Evolutionary conservation across 2,113 vertebrate species (phyloP), one percentile per base, ranked within the genome.

Genomic region (Boleophthalmus pectinirostris): DNA sequence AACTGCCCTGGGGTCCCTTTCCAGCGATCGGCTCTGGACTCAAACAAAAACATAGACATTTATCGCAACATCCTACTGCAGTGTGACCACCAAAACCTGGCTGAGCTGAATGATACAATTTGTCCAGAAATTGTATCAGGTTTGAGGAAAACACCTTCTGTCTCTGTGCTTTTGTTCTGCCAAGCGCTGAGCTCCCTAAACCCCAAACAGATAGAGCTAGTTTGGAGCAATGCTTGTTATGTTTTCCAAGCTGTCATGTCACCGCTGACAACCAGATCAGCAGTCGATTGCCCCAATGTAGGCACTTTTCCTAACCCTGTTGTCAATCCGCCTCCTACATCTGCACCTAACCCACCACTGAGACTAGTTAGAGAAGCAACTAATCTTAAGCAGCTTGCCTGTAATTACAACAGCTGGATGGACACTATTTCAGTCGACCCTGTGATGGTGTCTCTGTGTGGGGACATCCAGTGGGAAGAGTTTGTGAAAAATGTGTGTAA

Each of bases 401-500:
- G 94, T n/a, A 68, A 90, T 79, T 95, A 94, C 47, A 65, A 25
- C 51, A 80, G 68, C 84, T 95, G 94, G 94, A 72, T 84, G 1
- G 58, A 15, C 0, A 18, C 25, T 43, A n/a, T 51, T 2, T 3
- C 0, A 4, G 78, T 84, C 24, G 89, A 93, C 12, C 80, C 90
- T 1, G 90, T 74, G n/a, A 70, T 89, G 2, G 91, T 95, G 29
- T 84, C 90, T 0, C 72, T 94, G 43, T 95, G 94, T 75, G 87
- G 92, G 1, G 90, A 94, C 18, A 92, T 91, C 4, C 89, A 94
- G 8, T 77, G 38, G 0, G 61, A 68, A 1, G 66, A 78, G 8
- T 94, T 95, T 82, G 79, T 90, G 57, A 47, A 25, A 8, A 80
- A 77, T 3, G 91, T 95, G 76, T 95, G 94, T 53, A 73, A 60